Evolutionary conservation across 2,113 vertebrate genomes (phyloP).

Genomic region (Panthera tigris): DNA sequence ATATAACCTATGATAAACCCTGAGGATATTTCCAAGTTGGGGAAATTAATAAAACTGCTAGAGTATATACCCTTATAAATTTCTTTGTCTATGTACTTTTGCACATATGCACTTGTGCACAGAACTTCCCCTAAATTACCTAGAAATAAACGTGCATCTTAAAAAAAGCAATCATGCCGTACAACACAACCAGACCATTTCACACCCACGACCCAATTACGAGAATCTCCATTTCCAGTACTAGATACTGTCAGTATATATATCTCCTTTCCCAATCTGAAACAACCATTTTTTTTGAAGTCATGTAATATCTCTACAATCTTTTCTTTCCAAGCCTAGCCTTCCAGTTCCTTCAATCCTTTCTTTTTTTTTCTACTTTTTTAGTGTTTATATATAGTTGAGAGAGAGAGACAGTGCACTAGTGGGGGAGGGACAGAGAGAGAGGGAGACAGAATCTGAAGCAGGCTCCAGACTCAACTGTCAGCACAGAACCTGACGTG

Average conservation of each 20-base stretch:
- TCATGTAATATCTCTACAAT: background rate
- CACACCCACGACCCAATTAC: background rate
- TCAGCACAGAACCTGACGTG: too few relatives aligned
- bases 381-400: too few relatives aligned
- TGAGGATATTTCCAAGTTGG: background rate
- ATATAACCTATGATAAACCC: background rate
- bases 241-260: background rate
- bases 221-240: background rate
- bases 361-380: too few relatives aligned
- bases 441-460: too few relatives aligned
- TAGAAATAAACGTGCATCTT: background rate
- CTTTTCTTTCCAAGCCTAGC: background rate
- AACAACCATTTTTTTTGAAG: conserved; percentile 3
- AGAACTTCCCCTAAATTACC: background rate
- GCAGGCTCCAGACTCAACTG: too few relatives aligned
- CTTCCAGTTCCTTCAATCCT: background rate
- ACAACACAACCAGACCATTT: background rate
- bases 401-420: too few relatives aligned
- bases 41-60: conserved; percentile 36
- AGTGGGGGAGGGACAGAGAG: too few relatives aligned
- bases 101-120: background rate
- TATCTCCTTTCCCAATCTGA: background rate
- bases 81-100: background rate
- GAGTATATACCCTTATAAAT: background rate
- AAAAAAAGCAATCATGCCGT: background rate